Evolutionary conservation across 2,113 vertebrate genomes (phyloP).

Genomic region (Montifringilla adamsi): DNA sequence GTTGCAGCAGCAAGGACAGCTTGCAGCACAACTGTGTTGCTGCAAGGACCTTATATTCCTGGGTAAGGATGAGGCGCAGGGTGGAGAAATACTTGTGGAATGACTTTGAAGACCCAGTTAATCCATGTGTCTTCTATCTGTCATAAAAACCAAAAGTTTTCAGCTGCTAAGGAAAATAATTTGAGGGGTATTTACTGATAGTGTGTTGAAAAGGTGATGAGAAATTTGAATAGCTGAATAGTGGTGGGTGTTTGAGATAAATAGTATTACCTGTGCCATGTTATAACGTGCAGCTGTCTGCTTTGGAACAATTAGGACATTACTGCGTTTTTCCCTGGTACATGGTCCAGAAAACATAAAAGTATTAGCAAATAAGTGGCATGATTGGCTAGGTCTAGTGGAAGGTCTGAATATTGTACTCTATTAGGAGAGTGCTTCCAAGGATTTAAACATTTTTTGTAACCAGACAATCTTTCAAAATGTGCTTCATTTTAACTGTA

Average conservation of each 20-base stretch:
- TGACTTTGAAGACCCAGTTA: neutral
- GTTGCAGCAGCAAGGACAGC: no score
- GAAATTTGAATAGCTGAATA: neutral
- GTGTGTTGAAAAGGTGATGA: neutral
- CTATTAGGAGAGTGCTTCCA: neutral
- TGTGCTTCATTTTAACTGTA: neutral
- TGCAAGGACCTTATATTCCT: neutral
- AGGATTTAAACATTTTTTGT: neutral
- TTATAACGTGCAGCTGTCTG: neutral
- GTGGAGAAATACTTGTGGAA: neutral
- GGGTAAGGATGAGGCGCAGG: fast-evolving
- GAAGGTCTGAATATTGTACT: neutral
- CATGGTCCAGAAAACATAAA: neutral
- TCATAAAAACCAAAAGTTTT: neutral
- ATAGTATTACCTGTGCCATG: neutral
- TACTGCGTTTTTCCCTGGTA: neutral
- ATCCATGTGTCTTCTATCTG: neutral
- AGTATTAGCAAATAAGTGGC: neutral
- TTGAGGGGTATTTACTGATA: neutral
- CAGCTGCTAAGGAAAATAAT: neutral
- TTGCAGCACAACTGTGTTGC: no score
- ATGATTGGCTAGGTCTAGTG: neutral
- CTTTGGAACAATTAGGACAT: neutral
- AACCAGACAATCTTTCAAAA: neutral
- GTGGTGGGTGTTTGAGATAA: neutral